Evolutionary conservation across 2,888 invertebrate species (phyloP), one percentile per base, ranked within the genome.

Genomic region (Eubasilissa splendida): DNA sequence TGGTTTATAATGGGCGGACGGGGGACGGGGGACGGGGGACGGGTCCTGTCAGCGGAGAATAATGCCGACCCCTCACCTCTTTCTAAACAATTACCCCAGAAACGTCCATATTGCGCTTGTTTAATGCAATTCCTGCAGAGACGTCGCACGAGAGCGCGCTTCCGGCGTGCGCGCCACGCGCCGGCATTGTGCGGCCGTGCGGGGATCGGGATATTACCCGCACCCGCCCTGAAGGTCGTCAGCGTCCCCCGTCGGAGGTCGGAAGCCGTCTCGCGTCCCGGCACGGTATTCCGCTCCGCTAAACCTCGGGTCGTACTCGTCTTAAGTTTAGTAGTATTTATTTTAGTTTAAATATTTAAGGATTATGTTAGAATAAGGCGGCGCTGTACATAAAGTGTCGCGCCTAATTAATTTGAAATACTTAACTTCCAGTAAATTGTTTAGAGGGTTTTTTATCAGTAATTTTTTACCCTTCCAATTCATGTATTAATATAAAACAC

Each of bases 51-150:
- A 70, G 53, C 31, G 4, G 11, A 33, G 12, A 63, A 68, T 50
- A 68, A 68, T 68, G 71, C 33, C 58, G 56, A 58, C 71, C 58
- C 56, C 56, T 73, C 70, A 70, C 71, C 71, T 73, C 71, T 22
- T 70, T 52, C 31, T 50, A 56, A 54, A 73, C 71, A 73, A 56
- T 73, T 56, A 42, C 33, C 53, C 54, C 70, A 70, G 70, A 70
- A 53, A 53, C 53, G 70, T 56, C 71, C 71, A 42, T 73, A 33
- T 73, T 56, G 71, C 71, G 56, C 31, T 73, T 73, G 71, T 73
- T 73, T 73, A 33, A 33, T 42, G 71, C 71, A 58, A 73, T 58
- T 73, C 58, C 71, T 73, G 2, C 58, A 22, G 71, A 56, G 56
- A 54, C 53, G 31, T 56, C 33, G 70, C 71, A 14, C 52, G 66